Base-by-base conservation (phyloP, 2,797 vertebrate genomes). In the Sebastes nivosus region DNA sequence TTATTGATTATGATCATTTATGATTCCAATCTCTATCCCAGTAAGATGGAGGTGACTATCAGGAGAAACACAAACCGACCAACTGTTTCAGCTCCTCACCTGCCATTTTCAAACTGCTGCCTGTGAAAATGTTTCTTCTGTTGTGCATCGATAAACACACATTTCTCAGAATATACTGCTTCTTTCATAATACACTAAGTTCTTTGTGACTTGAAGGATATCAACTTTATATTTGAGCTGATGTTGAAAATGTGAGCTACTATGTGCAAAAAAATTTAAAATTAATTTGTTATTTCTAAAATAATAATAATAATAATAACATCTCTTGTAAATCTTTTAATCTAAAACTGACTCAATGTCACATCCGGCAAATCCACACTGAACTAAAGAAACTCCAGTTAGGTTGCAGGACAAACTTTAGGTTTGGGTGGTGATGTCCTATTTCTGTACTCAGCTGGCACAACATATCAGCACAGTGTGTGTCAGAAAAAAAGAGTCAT, bases 371-470 rank as follows among this genome's bases (percentile, higher is more conserved):
- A 36, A 27, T 61, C 18, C 34, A 64, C 8, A n/a, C 6, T 24
- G 13, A 16, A 38, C 60, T 34, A 27, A 27, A 12, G 29, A 20
- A 59, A 71, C 16, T 58, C 3, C n/a, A 46, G 42, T 34, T 57
- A 52, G 38, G 38, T 42, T 46, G 1, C 30, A 69, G 5, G 32
- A 66, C 60, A 61, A 55, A 27, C 12, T 67, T 63, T 46, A 63
- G 55, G 57, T 85, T 87, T 72, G 34, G 55, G 25, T 86, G 72
- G 64, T 60, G 58, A 65, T 71, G 67, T 72, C 50, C 87, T 91
- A 88, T 92, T 91, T 88, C 77, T 93, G 80, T 78, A 57, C 85
- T 80, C 82, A 83, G 80, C 82, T 90, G 88, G 68, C 76, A 79
- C n/a, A 42, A 81, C 22, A 74, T 58, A 73, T 88, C 77, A 36